A percentile compares a stretch with the other conserved stretches of the same genome.
phyloP scores from a whole-genome alignment of 2,113 vertebrate species.

The Lynx canadensis region DNA sequence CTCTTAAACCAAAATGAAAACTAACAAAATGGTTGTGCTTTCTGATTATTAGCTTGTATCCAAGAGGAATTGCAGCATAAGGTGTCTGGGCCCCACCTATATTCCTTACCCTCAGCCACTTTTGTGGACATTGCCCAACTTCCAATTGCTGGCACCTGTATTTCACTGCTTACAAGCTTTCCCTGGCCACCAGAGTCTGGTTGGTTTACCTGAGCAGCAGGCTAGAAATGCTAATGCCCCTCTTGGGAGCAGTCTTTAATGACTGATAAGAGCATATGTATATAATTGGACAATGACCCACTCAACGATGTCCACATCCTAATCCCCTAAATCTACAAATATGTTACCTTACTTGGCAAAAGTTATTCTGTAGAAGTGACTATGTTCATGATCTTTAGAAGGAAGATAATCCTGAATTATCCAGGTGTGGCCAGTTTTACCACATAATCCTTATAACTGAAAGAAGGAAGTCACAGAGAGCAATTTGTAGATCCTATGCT shows the following conservation, averaged over 20 bases:
- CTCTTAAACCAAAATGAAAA: conserved; percentile 25
- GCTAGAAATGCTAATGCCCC: background rate
- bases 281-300: background rate
- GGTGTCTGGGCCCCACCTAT: background rate
- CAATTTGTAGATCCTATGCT: background rate
- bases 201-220: background rate
- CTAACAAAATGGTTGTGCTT: background rate
- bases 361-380: background rate
- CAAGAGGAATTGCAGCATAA: background rate
- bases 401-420: background rate
- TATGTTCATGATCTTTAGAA: background rate
- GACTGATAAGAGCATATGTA: background rate
- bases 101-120: background rate
- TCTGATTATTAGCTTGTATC: background rate
- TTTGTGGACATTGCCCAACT: background rate
- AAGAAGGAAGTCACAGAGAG: background rate
- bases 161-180: background rate
- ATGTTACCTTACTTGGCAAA: too few relatives aligned
- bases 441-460: background rate
- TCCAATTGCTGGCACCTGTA: background rate
- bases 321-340: background rate
- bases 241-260: background rate
- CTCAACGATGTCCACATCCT: background rate
- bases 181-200: background rate
- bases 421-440: background rate